Evolutionary conservation across 1,140 invertebrate genomes (phyloP).

Genomic region (Nebria ingens): DNA sequence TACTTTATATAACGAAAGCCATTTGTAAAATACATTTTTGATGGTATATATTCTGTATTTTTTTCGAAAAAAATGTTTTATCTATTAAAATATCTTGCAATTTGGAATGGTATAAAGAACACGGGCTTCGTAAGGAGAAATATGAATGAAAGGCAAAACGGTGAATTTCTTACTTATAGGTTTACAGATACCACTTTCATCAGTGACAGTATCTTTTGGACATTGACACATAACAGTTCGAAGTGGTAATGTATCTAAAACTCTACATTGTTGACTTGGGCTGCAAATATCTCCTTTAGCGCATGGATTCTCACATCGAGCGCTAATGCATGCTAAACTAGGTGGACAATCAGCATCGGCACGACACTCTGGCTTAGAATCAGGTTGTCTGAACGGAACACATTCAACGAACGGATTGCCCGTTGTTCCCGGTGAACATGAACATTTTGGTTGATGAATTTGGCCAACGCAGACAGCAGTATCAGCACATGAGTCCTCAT

Average conservation of each 20-base stretch:
- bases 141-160: background rate
- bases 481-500: slow-evolving; percentile 61
- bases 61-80: too few relatives aligned
- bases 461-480: slow-evolving; percentile 61
- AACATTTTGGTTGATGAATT: slow-evolving; percentile 68
- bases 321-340: slow-evolving; percentile 63
- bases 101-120: too few relatives aligned
- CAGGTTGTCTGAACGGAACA: slow-evolving; percentile 26
- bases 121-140: too few relatives aligned
- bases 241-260: slow-evolving; percentile 65
- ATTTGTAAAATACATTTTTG: too few relatives aligned
- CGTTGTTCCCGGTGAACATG: slow-evolving; percentile 57
- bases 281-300: slow-evolving; percentile 54
- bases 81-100: too few relatives aligned
- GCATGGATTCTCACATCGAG: slow-evolving; percentile 67
- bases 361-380: slow-evolving; percentile 50
- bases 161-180: slow-evolving; percentile 38
- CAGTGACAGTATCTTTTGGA: slow-evolving; percentile 57
- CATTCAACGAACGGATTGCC: slow-evolving; percentile 76
- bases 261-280: slow-evolving; percentile 62
- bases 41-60: too few relatives aligned
- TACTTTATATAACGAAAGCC: too few relatives aligned
- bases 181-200: slow-evolving; percentile 50
- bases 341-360: slow-evolving; percentile 65
- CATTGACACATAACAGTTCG: slow-evolving; percentile 74